Conservation (phyloP, 2,797 vertebrate genomes). For the Silurus aristotelis region DNA sequence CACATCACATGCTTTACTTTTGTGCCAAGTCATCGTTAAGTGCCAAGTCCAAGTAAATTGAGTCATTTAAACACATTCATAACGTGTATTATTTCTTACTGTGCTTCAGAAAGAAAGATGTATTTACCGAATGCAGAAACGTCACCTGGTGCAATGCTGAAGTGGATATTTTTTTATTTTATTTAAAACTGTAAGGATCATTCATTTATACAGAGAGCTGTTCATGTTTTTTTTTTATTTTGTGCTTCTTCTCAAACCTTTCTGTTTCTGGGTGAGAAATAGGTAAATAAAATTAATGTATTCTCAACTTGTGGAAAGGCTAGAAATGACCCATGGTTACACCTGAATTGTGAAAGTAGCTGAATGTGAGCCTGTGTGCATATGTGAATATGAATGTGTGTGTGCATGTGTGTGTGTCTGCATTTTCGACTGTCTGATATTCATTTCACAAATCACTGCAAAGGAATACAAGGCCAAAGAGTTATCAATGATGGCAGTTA, state of each 20-base stretch:
- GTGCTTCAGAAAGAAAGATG: constrained; percentile 32
- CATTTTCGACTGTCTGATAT: neutral
- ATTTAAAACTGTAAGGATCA: constrained; percentile 13
- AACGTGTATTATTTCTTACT: constrained; percentile 39
- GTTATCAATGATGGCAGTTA: neutral
- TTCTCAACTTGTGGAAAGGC: neutral
- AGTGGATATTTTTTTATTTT: neutral
- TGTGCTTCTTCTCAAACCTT: constrained; percentile 18
- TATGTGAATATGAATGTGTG: constrained; percentile 9
- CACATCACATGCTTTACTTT: constrained; percentile 44
- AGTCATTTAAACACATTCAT: constrained; percentile 34
- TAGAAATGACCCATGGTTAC: constrained; percentile 5
- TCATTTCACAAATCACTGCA: constrained; percentile 23
- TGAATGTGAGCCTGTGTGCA: neutral
- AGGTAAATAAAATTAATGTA: constrained; percentile 19
- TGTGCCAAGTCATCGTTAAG: constrained; percentile 44
- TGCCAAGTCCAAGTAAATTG: constrained; percentile 34
- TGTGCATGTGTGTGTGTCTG: constrained; percentile 18
- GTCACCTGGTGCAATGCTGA: constrained; percentile 40
- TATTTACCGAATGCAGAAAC: constrained; percentile 36
- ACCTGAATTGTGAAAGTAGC: neutral
- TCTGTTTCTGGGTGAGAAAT: neutral
- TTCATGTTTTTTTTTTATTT: constrained; percentile 9
- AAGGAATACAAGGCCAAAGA: constrained; percentile 49
- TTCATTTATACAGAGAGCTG: neutral